A percentile compares a stretch with the other conserved stretches of the same genome.
phyloP scores from a whole-genome alignment of 2,113 vertebrate genomes.

The Cyanistes caeruleus region DNA sequence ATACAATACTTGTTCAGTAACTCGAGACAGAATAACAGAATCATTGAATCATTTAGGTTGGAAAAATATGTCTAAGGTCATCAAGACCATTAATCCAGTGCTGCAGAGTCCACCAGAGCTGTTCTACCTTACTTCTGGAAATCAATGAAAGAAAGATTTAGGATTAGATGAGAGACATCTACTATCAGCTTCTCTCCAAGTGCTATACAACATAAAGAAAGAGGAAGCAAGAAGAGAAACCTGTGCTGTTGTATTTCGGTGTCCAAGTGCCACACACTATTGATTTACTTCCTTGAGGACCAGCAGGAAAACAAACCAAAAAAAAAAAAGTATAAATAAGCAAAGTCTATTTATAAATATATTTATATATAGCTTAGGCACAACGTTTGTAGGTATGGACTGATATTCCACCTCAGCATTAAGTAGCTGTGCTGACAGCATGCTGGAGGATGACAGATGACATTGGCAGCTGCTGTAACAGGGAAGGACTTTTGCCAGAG shows the following conservation, averaged over 20 bases:
- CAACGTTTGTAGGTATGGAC: neutral
- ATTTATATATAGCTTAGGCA: neutral
- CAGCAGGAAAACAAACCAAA: slow-evolving; percentile 19
- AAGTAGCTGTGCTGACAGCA: neutral
- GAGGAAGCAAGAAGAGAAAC: neutral
- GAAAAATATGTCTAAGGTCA: neutral
- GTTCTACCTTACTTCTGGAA: neutral
- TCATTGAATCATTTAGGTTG: neutral
- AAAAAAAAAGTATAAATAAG: neutral
- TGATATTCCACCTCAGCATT: neutral
- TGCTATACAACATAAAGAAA: slow-evolving; percentile 6
- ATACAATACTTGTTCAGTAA: neutral
- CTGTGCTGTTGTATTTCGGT: neutral
- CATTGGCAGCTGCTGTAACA: neutral
- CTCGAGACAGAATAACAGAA: neutral
- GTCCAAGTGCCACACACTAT: slow-evolving; percentile 8
- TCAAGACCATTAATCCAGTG: neutral
- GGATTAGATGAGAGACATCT: neutral
- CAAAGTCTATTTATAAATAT: neutral
- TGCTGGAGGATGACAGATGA: neutral
- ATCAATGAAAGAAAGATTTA: slow-evolving; percentile 56
- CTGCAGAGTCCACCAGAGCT: neutral
- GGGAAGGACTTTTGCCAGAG: slow-evolving; percentile 10
- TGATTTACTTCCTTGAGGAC: slow-evolving; percentile 38
- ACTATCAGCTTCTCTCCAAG: slow-evolving; percentile 20